Evolutionary conservation across 2,888 invertebrate genomes (phyloP), one percentile per base, ranked within the genome.

Genomic region (Brassicogethes aeneus): DNA sequence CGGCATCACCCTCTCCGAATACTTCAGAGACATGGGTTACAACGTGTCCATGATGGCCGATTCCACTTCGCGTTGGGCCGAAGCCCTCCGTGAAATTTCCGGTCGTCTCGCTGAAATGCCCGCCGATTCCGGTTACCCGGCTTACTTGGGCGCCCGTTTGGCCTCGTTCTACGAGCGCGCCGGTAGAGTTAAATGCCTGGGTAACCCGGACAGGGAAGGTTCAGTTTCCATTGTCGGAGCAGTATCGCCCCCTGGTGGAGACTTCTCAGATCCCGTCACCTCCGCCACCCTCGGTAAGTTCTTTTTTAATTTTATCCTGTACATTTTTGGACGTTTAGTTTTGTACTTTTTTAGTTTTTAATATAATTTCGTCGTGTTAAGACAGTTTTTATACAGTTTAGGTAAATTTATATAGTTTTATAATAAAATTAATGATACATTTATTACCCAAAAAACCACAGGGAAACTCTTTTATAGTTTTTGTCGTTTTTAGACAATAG

Each of bases 11-110:
- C 76, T 99, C n/a, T 95, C 97, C 16, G 99, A 99, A 72, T 99
- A 99, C 73, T 99, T 96, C 87, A 81, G 89, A 60, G 89, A 90
- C 72, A 96, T 96, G 99, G 99, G 99, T 65, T 95, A 96, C 81
- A 92, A 99, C 70, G 99, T 99, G 34, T 94, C 97, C 55, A 99
- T 99, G 99, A 99, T 99, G 99, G 99, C 99, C 48, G 99, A 99
- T 74, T 99, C 97, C 16, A 99, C 99, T 14, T 99, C 97, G 10
- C 92, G 99, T 73, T 99, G 99, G 99, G 99, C 99, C 46, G 99
- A 99, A 72, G 99, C 99, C 56, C 79, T 99, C 70, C 83, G 99
- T 75, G 99, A 99, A 82, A 99, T 99, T 73, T 97, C 97, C 0
- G 65, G 87, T 58, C 96, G 99, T 72, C 77, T 99, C 66, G 99